Evolutionary conservation across 2,888 invertebrate genomes (phyloP).

Genomic region (Chrysolina oricalcia): DNA sequence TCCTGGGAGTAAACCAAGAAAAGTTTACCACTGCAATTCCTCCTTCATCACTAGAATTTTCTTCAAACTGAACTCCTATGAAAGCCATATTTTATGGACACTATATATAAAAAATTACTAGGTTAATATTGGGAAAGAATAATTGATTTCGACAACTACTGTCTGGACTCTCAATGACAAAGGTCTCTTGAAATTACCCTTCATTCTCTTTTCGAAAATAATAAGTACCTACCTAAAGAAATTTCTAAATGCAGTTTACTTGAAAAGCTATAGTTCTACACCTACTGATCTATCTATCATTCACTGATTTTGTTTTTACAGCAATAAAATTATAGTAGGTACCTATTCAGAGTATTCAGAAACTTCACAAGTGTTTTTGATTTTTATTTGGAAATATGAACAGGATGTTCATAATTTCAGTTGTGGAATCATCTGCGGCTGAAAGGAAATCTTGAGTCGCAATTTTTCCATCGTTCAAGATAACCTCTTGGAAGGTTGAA

Average conservation of each 20-base stretch:
- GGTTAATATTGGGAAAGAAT: neutral
- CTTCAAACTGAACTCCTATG: constrained; percentile 26
- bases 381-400: too few relatives aligned
- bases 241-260: too few relatives aligned
- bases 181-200: neutral
- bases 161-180: neutral
- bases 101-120: neutral
- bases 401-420: too few relatives aligned
- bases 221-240: too few relatives aligned
- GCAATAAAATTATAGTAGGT: neutral
- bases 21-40: constrained; percentile 17
- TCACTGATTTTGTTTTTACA: neutral
- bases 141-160: neutral
- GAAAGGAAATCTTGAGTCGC: too few relatives aligned
- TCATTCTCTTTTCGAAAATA: too few relatives aligned
- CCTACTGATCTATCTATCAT: neutral
- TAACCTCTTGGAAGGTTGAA: too few relatives aligned
- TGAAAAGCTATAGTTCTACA: neutral
- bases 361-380: neutral
- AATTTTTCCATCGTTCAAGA: too few relatives aligned
- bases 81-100: constrained; percentile 23
- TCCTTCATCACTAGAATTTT: constrained; percentile 24
- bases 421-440: too few relatives aligned
- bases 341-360: neutral
- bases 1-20: constrained; percentile 27